These are phyloP conservation scores for Gymnocypris eckloni DNA, from an alignment of 2,797 vertebrate species.

Conservation along the genomic window DNA sequence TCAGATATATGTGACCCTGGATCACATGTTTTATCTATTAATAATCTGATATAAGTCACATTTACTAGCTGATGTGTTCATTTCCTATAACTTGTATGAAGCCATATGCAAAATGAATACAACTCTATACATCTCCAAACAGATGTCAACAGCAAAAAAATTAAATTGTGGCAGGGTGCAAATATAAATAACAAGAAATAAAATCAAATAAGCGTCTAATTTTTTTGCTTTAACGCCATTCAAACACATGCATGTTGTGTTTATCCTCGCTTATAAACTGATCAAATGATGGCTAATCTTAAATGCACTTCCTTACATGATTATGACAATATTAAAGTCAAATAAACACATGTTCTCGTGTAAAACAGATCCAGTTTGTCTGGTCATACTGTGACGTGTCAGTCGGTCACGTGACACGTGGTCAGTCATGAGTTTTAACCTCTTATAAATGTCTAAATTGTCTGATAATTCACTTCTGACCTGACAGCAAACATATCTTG, in stretches of 20 bases:
- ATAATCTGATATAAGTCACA: slow-evolving; percentile 53
- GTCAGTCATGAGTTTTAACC: background rate
- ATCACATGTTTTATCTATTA: slow-evolving; percentile 56
- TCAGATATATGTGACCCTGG: background rate
- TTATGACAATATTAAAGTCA: background rate
- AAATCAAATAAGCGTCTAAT: background rate
- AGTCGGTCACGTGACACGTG: slow-evolving; percentile 30
- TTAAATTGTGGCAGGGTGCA: background rate
- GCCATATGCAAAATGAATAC: too few relatives aligned
- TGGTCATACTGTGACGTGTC: slow-evolving; percentile 29
- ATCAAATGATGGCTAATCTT: background rate
- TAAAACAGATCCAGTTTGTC: background rate
- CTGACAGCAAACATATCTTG: rapidly evolving
- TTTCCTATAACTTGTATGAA: background rate
- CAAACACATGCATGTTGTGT: background rate
- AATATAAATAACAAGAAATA: background rate
- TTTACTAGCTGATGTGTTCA: slow-evolving; percentile 16
- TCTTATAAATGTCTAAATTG: background rate
- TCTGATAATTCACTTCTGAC: background rate
- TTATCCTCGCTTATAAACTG: background rate
- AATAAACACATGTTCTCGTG: background rate
- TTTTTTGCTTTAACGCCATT: background rate
- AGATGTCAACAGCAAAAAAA: too few relatives aligned
- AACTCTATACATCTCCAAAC: background rate
- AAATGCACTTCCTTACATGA: background rate